A percentile compares a stretch with the other conserved stretches of the same genome.
phyloP scores from a whole-genome alignment of 2,797 vertebrate species.

The Clarias laeviceps region DNA sequence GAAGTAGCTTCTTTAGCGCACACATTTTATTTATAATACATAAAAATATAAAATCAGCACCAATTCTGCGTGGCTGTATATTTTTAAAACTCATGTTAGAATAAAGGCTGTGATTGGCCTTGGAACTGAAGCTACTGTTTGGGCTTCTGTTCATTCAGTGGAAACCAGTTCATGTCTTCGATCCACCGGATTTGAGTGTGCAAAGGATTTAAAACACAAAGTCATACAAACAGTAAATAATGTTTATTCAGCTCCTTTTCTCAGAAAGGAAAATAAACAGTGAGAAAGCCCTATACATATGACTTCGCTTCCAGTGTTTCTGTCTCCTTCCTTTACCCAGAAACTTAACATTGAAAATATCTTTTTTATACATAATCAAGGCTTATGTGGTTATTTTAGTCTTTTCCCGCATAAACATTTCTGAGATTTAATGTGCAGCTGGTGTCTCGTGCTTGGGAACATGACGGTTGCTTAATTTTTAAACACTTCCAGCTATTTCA shows the following conservation, averaged over 20 bases:
- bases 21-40: too few species aligned
- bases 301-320: background rate
- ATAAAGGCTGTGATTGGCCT: background rate
- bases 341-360: background rate
- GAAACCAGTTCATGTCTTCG: background rate
- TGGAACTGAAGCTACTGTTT: background rate
- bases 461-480: background rate
- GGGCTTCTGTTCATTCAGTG: background rate
- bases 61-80: too few species aligned
- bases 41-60: too few species aligned
- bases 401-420: background rate
- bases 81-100: background rate
- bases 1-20: too few species aligned
- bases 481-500: slow-evolving; percentile 15
- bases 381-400: background rate
- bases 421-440: background rate
- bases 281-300: background rate
- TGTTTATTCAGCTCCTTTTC: too few species aligned
- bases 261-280: background rate
- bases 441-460: background rate
- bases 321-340: background rate
- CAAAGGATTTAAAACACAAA: too few species aligned
- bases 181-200: background rate
- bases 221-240: too few species aligned
- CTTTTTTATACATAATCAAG: background rate